Evolutionary conservation across 2,113 vertebrate genomes (phyloP).

Genomic region (Puma concolor): DNA sequence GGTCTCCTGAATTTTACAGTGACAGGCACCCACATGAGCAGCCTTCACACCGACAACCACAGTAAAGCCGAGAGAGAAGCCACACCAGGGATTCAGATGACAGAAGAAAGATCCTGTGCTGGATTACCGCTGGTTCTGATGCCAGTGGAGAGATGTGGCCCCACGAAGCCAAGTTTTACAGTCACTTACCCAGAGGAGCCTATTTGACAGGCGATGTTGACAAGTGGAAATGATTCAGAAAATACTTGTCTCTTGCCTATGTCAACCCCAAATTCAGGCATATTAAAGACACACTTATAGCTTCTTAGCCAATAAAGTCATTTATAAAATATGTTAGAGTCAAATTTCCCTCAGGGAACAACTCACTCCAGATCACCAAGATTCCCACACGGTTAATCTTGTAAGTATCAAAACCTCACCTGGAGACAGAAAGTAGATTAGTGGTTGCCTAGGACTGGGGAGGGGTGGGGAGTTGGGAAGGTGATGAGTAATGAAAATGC

Average conservation of each 20-base stretch:
- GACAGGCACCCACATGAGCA: background rate
- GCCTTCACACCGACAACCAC: background rate
- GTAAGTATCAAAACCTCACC: background rate
- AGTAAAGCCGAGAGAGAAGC: background rate
- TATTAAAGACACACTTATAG: background rate
- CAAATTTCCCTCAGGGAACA: background rate
- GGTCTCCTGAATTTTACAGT: background rate
- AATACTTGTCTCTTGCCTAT: background rate
- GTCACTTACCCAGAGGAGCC: background rate
- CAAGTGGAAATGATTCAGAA: background rate
- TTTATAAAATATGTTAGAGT: conserved; percentile 32
- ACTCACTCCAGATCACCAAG: background rate
- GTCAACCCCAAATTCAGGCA: background rate
- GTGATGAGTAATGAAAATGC: background rate
- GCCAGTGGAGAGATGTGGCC: background rate
- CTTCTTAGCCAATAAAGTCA: conserved; percentile 42
- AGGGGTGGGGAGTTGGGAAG: background rate
- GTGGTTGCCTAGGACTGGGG: background rate
- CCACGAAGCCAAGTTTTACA: background rate
- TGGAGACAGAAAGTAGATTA: background rate
- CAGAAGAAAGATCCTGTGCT: background rate
- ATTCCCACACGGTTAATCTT: background rate
- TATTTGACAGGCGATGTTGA: background rate
- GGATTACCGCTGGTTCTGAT: background rate
- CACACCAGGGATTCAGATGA: background rate